Evolutionary conservation across 2,888 invertebrate species (phyloP), one percentile per base, ranked within the genome.

Genomic region (Pachymerium ferrugineum): DNA sequence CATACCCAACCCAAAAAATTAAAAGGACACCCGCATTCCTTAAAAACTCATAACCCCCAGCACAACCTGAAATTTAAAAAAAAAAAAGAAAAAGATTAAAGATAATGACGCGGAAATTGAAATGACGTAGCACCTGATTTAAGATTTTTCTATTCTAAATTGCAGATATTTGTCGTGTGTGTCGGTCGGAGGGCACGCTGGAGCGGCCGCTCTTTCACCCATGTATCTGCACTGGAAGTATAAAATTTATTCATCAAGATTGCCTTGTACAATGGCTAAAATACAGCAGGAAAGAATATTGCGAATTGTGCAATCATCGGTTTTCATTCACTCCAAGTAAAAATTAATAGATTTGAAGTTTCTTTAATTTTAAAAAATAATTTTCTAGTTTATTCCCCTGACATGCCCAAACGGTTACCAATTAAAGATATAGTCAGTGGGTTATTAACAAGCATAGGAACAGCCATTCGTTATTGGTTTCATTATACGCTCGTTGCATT

Each of bases 201-300:
- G 98, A 98, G 80, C 89, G 96, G 78, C 97, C 96, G 0, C 86
- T 99, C 10, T 98, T 94, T 83, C 96, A 99, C 84, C 99, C 99
- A 0, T 99, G 98, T 83, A 95, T 98, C 74, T 99, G 99, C 82
- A 97, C 97, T 29, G 99, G 99, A 73, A 97, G 96, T 79, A 99
- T 99, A 79, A 98, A 98, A 85, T 99, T 93, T 88, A 97, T 98
- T 76, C 98, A 98, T 84, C 97, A 98, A 84, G 97, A 98, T 82
- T 97, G 98, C 84, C 86, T 99, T 76, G 91, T 97, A 80, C 97
- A 99, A 85, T 99, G 99, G 99, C 93, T 99, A 89, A 90, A 97
- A 77, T 98, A 99, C 83, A 97, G 97, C 76, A 89, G 96, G 78
- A 98, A 98, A 85, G 98, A 99, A 83, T 97, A 94, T 82, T 99